Percentiles rank a stretch among this genome's conserved stretches.
Conservation (phyloP, 1,140 invertebrate genomes). For the Frieseomelitta varia region DNA sequence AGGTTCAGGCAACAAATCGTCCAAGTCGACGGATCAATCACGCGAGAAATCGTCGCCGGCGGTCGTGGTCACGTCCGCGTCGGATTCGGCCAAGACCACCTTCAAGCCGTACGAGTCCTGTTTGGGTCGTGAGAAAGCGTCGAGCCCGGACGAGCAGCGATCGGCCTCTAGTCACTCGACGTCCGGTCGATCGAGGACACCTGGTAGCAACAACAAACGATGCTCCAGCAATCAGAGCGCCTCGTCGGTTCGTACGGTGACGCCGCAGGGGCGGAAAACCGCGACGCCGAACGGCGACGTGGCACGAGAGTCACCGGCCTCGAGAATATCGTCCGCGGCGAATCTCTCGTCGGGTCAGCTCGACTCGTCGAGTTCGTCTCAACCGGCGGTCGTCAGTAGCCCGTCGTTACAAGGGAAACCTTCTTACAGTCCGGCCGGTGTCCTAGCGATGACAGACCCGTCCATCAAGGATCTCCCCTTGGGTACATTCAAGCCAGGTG, state of each 20-base stretch:
- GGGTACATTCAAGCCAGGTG: slow-evolving; percentile 85
- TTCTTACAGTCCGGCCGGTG: slow-evolving; percentile 73
- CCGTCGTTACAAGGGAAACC: slow-evolving; percentile 82
- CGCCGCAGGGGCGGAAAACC: slow-evolving; percentile 83
- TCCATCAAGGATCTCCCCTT: slow-evolving; percentile 86
- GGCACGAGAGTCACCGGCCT: slow-evolving; percentile 80
- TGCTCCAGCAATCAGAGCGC: slow-evolving; percentile 86
- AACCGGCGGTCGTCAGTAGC: slow-evolving; percentile 68
- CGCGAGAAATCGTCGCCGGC: slow-evolving; percentile 84
- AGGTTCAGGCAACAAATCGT: slow-evolving; percentile 85
- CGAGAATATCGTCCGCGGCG: slow-evolving; percentile 70
- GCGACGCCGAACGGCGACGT: slow-evolving; percentile 76
- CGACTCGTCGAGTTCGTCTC: slow-evolving; percentile 36
- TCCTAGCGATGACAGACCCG: slow-evolving; percentile 81
- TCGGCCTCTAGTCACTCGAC: slow-evolving; percentile 74
- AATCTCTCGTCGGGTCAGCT: slow-evolving; percentile 33
- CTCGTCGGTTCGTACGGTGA: slow-evolving; percentile 84
- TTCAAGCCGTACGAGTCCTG: slow-evolving; percentile 89
- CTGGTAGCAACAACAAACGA: slow-evolving; percentile 80
- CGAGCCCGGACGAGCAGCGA: slow-evolving; percentile 73
- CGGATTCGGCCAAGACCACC: slow-evolving; percentile 82
- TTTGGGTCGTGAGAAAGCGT: slow-evolving; percentile 76
- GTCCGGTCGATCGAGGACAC: slow-evolving; percentile 73
- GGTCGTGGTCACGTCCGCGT: slow-evolving; percentile 65
- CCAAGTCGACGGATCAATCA: slow-evolving; percentile 83